phyloP scores from a whole-genome alignment of 2,888 invertebrate genomes.

The Hoplodrina blanda region DNA sequence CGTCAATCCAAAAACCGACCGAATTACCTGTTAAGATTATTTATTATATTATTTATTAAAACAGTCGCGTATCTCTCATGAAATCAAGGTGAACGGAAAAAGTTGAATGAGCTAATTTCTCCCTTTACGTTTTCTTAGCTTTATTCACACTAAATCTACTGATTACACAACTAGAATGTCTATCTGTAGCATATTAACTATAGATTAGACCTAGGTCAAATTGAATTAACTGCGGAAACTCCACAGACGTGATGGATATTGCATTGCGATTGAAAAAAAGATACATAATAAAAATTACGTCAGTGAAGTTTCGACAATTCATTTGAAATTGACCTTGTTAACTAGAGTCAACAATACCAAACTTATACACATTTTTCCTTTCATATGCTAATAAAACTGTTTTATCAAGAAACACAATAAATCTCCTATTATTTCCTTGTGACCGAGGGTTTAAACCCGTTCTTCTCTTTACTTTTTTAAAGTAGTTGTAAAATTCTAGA shows the following conservation, averaged over 20 bases:
- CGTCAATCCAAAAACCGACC: conserved; percentile 1
- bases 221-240: neutral
- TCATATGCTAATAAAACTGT: conserved; percentile 8
- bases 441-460: neutral
- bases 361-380: conserved; percentile 7
- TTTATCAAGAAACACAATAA: neutral
- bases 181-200: conserved; percentile 2
- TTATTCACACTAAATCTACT: conserved; percentile 40
- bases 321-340: neutral
- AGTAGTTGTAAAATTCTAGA: no score
- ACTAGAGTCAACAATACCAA: neutral
- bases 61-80: conserved; percentile 1
- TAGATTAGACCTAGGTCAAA: neutral
- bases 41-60: neutral
- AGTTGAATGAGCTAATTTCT: neutral
- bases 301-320: neutral
- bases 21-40: conserved; percentile 1
- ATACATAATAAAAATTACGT: no score
- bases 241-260: neutral
- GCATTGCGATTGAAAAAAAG: neutral
- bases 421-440: conserved; percentile 12
- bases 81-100: neutral
- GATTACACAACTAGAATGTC: conserved; percentile 50
- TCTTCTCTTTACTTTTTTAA: neutral
- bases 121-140: neutral